Evolutionary conservation across 2,797 vertebrate genomes (phyloP), one percentile per base, ranked within the genome.

Genomic region (Molossus alvarezi): DNA sequence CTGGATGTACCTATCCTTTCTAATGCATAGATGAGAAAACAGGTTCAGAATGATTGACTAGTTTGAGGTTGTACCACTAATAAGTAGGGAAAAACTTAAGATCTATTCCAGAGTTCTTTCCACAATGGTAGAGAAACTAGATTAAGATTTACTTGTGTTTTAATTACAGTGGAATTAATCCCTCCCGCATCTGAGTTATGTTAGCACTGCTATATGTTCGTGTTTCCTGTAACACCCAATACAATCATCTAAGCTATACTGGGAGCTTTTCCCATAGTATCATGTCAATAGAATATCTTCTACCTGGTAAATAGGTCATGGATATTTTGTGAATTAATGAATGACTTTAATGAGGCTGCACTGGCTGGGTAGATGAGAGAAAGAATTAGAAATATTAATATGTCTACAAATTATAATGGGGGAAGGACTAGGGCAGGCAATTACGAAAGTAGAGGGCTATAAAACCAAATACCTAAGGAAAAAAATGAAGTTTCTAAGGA

Each of bases 271-370:
- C 37, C n/a, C 17, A 62, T 58, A 65, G 17, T 53, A 18, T 71
- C 41, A 41, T 85, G 27, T 62, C 67, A 51, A 17, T 48, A 91
- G 67, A 92, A 41, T 72, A 58, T 17, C 33, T 72, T 89, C 41
- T 71, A 91, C 82, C 14, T 87, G 33, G 8, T 93, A 93, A 67
- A 9, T 67, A 80, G 25, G 86, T 85, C 87, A 55, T 62, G 65
- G 23, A 41, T 92, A 85, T 72, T 91, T 95, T 86, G 23, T 79
- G 77, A 96, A 75, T 85, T 72, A 93, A 20, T 67, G 57, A 84
- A 87, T 90, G 67, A 57, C 23, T 87, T 94, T 60, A 95, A 41
- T 80, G 72, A 85, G 57, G 29, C 20, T 91, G 20, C 89, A 62
- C 27, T 93, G 29, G 12, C 65, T 83, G 9, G 60, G 29, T 29